Base-by-base conservation (phyloP, 2,797 vertebrate genomes). In the Ictinia mississippiensis region DNA sequence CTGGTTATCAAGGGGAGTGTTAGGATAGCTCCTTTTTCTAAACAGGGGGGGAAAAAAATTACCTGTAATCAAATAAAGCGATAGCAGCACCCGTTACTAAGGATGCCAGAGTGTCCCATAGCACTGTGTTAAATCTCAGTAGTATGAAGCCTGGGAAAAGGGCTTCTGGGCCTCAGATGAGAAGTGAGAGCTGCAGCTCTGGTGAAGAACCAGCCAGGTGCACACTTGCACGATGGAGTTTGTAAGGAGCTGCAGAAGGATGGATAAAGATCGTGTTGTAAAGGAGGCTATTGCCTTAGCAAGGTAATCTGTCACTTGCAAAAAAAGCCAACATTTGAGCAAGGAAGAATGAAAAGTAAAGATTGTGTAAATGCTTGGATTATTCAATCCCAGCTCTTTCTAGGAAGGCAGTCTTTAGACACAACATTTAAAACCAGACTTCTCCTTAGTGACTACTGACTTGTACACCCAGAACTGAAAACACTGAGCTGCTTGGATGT, bases 41-140 rank as follows among this genome's bases (percentile, higher is more conserved):
- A 31, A 63, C 0, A 0, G 22, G 21, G 7, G 0, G 40, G 1
- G 6, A 6, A 3, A 11, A n/a, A 61, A 13, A 15, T 67, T 82
- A 23, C 19, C 5, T 37, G 19, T 85, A 59, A 38, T 59, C 31
- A 55, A 70, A 80, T 70, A 29, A 81, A 86, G 22, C 1, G 1
- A 15, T 72, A 80, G 66, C 45, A 87, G 14, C 22, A 53, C 16
- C 33, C 63, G 17, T 83, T 53, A 23, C 21, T 80, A 61, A 68
- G 49, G 44, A 21, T 53, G n/a, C 31, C 8, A 58, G 21, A n/a
- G 13, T n/a, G 38, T 62, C 47, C 12, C 15, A 3, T 37, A 49
- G 42, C 47, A 25, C 37, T 25, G 15, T 67, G 56, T 70, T 70
- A 73, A 40, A 47, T 40, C 25, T 66, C 40, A 38, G 28, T 49